These are phyloP conservation scores for Daboia siamensis DNA, from an alignment of 2,113 vertebrate species.

Conservation along the genomic window DNA sequence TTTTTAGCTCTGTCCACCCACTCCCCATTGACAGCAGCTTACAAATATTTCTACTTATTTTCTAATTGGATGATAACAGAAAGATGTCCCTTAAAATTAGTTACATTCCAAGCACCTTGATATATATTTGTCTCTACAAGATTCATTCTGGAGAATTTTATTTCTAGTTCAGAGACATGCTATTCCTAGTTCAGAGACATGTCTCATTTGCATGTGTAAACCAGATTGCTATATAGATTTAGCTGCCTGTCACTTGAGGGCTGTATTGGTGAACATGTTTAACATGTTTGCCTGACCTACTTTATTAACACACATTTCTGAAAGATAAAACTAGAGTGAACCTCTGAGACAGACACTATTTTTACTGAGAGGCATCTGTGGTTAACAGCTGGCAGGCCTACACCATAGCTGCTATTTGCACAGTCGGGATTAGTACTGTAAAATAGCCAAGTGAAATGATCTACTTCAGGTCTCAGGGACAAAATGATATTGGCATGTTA, in stretches of 20 bases:
- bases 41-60: neutral
- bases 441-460: neutral
- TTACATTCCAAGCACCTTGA: neutral
- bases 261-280: neutral
- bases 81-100: neutral
- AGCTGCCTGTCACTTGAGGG: neutral
- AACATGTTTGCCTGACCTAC: neutral
- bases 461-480: neutral
- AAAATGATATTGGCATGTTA: neutral
- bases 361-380: neutral
- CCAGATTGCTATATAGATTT: neutral
- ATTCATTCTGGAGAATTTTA: neutral
- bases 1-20: neutral
- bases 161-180: neutral
- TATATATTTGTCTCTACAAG: neutral
- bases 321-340: neutral
- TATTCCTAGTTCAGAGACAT: neutral
- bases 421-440: neutral
- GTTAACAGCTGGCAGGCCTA: neutral
- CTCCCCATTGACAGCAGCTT: neutral
- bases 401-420: neutral
- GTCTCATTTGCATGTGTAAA: neutral
- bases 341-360: neutral
- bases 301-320: constrained; percentile 2
- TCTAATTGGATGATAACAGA: neutral